phyloP scores from a whole-genome alignment of 2,113 vertebrate genomes.

The Lagopus leucura region DNA sequence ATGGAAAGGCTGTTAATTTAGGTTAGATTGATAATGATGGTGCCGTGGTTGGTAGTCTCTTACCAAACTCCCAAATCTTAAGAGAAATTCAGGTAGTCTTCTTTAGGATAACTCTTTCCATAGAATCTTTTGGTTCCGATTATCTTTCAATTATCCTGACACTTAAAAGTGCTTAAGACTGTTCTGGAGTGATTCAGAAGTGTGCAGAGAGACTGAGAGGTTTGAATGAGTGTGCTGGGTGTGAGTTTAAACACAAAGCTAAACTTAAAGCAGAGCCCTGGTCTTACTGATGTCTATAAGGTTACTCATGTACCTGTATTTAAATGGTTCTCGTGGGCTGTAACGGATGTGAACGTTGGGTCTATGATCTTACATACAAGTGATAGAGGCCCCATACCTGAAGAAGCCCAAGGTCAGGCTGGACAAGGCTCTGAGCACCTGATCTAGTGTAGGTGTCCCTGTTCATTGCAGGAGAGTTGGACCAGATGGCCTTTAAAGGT shows the following conservation, averaged over 20 bases:
- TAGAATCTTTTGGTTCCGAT: too few relatives aligned
- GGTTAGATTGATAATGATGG: neutral
- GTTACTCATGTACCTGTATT: neutral
- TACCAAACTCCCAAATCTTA: neutral
- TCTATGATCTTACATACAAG: neutral
- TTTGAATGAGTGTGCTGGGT: neutral
- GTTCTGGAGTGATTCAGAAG: neutral
- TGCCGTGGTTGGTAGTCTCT: neutral
- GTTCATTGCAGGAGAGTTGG: too few relatives aligned
- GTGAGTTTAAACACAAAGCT: neutral
- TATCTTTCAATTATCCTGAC: neutral
- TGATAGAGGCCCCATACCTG: too few relatives aligned
- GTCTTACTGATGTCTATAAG: rapidly evolving
- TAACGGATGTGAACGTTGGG: neutral
- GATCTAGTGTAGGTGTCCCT: too few relatives aligned
- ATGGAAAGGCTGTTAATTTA: neutral
- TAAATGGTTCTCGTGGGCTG: neutral
- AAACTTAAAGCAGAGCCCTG: neutral
- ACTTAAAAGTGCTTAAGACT: neutral
- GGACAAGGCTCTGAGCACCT: too few relatives aligned
- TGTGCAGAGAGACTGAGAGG: neutral
- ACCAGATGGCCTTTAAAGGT: too few relatives aligned
- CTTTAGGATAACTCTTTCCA: neutral
- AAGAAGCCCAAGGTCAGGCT: too few relatives aligned
- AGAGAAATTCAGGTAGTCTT: neutral